phyloP scores from a whole-genome alignment of 2,888 invertebrate genomes.

The Caenorhabditis sinica region DNA sequence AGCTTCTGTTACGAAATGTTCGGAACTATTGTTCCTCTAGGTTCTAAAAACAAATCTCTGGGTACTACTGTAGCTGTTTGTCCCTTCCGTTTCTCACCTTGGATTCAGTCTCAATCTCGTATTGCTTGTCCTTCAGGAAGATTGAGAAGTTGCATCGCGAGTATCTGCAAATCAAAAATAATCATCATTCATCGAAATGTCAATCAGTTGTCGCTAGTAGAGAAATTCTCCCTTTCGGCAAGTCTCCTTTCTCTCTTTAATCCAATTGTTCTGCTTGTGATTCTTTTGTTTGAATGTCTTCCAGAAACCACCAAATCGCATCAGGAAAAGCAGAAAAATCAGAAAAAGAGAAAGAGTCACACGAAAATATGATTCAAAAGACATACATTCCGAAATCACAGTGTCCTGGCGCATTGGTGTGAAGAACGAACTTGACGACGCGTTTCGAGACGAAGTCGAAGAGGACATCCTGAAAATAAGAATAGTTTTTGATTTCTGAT shows the following conservation, averaged over 20 bases:
- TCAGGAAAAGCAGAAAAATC: too few relatives aligned
- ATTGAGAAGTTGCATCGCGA: constrained; percentile 63
- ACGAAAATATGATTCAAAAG: not conserved
- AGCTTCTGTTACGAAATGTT: not conserved
- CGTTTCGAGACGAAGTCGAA: constrained; percentile 96
- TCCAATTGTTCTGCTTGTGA: constrained; percentile 54
- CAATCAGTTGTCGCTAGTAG: constrained; percentile 44
- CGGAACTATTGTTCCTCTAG: not conserved
- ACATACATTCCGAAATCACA: constrained; percentile 98
- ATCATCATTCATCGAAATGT: constrained; percentile 34
- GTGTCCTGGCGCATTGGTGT: constrained; percentile 99
- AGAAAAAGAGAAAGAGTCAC: constrained; percentile 24
- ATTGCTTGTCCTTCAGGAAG: constrained; percentile 41
- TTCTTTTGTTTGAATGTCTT: constrained; percentile 23
- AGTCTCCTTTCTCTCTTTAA: constrained; percentile 37
- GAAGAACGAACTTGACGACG: constrained; percentile 96
- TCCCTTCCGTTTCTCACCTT: constrained; percentile 34
- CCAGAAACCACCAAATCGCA: constrained; percentile 4
- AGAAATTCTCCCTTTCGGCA: constrained; percentile 10
- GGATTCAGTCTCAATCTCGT: constrained; percentile 54
- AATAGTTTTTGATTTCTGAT: not conserved
- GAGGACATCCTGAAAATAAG: constrained; percentile 90
- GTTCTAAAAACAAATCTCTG: not conserved
- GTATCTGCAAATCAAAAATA: constrained; percentile 53
- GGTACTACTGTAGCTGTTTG: not conserved